phyloP scores from a whole-genome alignment of 2,113 vertebrate species.

The Istiophorus platypterus region DNA sequence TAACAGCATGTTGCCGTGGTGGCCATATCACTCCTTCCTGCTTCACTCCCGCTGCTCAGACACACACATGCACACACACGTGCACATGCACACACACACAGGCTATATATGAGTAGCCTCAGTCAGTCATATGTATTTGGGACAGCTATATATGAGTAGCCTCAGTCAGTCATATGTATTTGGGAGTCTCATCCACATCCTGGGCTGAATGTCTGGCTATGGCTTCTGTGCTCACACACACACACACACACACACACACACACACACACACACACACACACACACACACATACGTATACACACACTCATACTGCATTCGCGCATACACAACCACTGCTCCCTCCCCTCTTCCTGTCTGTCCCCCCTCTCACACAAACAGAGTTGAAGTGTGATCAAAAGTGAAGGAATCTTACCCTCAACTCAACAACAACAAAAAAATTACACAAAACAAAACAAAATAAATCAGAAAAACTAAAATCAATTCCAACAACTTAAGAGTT shows the following conservation, averaged over 20 bases:
- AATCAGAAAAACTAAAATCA: background rate
- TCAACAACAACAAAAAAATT: background rate
- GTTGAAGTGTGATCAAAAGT: conserved; percentile 24
- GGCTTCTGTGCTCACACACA: background rate
- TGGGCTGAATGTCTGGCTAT: conserved; percentile 56
- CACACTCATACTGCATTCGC: conserved; percentile 6
- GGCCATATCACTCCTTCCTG: conserved; percentile 24
- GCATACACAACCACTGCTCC: background rate
- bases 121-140: conserved; percentile 74
- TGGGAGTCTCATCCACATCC: conserved; percentile 79
- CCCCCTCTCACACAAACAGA: background rate
- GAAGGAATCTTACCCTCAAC: background rate
- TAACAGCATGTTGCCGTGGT: conserved; percentile 23
- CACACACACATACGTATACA: background rate
- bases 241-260: background rate
- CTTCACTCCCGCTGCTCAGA: background rate
- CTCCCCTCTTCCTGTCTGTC: background rate
- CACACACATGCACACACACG: background rate
- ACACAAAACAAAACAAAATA: background rate
- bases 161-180: conserved; percentile 69
- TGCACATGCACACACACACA: conserved; percentile 9
- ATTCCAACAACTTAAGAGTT: background rate
- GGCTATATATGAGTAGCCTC: conserved; percentile 36
- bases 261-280: background rate
- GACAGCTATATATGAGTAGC: conserved; percentile 32